Base-by-base conservation (phyloP, 2,888 invertebrate species). In the Dolomedes plantarius region DNA sequence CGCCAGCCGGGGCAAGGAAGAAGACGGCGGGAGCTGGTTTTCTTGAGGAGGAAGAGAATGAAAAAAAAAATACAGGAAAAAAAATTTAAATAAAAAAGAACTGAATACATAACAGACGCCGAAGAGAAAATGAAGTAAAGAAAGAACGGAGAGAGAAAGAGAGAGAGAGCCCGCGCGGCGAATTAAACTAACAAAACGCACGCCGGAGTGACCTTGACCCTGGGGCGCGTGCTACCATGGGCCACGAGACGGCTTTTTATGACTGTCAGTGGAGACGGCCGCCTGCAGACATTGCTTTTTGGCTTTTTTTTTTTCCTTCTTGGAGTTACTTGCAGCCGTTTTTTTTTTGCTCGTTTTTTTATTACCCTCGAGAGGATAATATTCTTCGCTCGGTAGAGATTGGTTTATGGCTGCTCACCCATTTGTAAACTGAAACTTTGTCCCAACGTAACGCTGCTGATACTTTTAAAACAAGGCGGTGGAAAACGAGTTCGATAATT, bases 171-270 rank as follows among this genome's bases (percentile, higher is more conserved):
- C 56, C 23, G 11, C 19, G 56, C 23, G 23, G 23, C 23, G 23
- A 56, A 56, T 56, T 56, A 23, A 56, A 56, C 56, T 56, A 56
- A 56, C 56, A 56, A 56, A 56, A 56, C 31, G 67, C 19, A 27
- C 23, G 19, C 32, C 31, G 23, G 23, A n/a, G 19, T 69, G 74
- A 75, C 81, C 81, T 81, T 81, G 81, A 81, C 81, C 81, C 64
- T 81, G 75, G 41, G 27, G 69, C 75, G 74, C 68, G 73, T 73
- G 79, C 39, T 50, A 28, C 72, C 65, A 31, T 65, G 67, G 69
- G 39, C n/a, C 32, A 56, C 56, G 62, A 81, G 81, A 81, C 81
- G 56, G 23, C 56, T 56, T 56, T 56, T 56, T 56, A 56, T 56
- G 56, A 23, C 56, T 23, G 16, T 11, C 56, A 23, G 56, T 6